Evolutionary conservation across 2,888 invertebrate species (phyloP), one percentile per base, ranked within the genome.

Genomic region (Scaeva pyrastri): DNA sequence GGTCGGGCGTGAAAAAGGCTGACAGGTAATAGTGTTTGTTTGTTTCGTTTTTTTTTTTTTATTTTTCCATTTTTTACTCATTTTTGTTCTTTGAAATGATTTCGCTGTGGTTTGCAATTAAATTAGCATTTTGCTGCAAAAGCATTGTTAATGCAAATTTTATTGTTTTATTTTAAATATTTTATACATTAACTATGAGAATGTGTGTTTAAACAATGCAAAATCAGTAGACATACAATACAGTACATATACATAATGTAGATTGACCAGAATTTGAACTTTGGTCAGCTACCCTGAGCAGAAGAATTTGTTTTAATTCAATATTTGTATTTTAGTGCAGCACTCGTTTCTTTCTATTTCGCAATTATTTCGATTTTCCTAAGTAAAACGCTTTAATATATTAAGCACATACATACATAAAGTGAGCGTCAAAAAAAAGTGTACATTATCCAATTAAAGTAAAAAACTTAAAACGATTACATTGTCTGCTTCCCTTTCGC

Each of bases 1-100:
- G 98, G 98, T 95, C 96, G 75, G 97, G 97, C 48, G 96, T 98
- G 55, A 96, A 97, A 92, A 95, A 96, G 89, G 97, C 97, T 87
- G 97, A 97, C 92, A 94, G 94, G 89, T 93, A 89, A 91, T 90
- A 91, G 86, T 82, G 31, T 70, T 74, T 76, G 68, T 11, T 36
- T 74, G 26, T n/a, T 55, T 12, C 7, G 43, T 36, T 75, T 76
- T 73, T 71, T 36, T n/a, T n/a, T n/a, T n/a, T n/a, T n/a, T n/a
- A n/a, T n/a, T n/a, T n/a, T n/a, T n/a, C n/a, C n/a, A n/a, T n/a
- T n/a, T n/a, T 58, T 16, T 31, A 31, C 60, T 76, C 31, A 26
- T 60, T 71, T 19, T 58, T 11, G 16, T 62, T 39, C 62, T 78
- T 50, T 74, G 21, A 50, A 36, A 60, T 60, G 41, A 16, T 45